phyloP scores from a whole-genome alignment of 2,797 vertebrate species.

The Sparidentex hasta region DNA sequence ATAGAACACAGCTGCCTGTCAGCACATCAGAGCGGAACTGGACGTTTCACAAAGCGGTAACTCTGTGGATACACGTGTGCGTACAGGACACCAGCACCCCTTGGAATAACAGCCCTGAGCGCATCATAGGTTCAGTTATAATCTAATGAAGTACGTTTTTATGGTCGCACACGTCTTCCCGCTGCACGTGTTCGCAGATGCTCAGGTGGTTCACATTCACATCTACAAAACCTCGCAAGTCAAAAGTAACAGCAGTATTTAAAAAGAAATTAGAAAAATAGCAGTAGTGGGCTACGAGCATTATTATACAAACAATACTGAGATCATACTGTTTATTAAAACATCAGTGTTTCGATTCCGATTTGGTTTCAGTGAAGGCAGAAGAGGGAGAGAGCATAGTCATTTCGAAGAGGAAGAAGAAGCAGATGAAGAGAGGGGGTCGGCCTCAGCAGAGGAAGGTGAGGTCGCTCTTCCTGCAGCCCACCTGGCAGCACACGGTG shows the following conservation, averaged over 20 bases:
- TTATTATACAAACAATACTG: constrained; percentile 13
- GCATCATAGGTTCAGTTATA: constrained; percentile 1
- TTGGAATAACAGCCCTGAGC: constrained; percentile 13
- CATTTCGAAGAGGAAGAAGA: constrained; percentile 18
- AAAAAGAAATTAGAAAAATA: constrained; percentile 32
- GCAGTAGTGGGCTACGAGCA: neutral
- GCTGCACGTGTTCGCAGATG: constrained; percentile 46
- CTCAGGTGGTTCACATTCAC: constrained; percentile 31
- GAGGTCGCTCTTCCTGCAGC: constrained; percentile 88
- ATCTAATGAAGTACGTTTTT: neutral
- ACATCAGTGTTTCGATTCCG: constrained; percentile 34
- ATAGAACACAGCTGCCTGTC: constrained; percentile 48
- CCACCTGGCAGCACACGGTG: constrained; percentile 84
- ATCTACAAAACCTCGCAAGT: constrained; percentile 23
- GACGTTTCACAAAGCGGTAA: constrained; percentile 9
- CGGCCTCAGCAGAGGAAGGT: constrained; percentile 82
- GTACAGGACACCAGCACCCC: neutral
- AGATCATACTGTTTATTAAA: constrained; percentile 15
- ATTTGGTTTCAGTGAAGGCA: constrained; percentile 26
- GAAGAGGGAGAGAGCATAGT: constrained; percentile 27
- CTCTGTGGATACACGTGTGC: constrained; percentile 7
- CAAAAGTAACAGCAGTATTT: constrained; percentile 9
- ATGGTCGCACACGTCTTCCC: constrained; percentile 18
- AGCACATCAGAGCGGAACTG: constrained; percentile 29
- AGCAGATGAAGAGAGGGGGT: neutral